phyloP scores from a whole-genome alignment of 2,888 invertebrate species.

The Stenodera caucasica region DNA sequence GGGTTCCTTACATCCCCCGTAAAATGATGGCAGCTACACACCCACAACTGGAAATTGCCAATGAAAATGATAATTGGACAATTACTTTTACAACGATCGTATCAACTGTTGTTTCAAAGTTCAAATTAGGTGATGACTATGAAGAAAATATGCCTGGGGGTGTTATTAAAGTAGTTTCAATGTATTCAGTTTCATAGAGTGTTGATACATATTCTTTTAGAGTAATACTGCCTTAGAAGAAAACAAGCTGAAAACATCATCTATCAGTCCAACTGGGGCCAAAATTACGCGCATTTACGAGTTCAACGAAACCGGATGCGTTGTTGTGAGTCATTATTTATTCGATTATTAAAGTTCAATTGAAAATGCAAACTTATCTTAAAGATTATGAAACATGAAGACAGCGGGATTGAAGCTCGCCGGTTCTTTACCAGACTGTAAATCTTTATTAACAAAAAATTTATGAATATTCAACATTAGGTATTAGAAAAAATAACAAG shows the following conservation, averaged over 20 bases:
- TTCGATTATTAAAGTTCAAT: slow-evolving; percentile 17
- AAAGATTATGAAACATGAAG: slow-evolving; percentile 63
- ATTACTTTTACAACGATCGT: slow-evolving; percentile 62
- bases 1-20: slow-evolving; percentile 66
- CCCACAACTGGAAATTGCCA: slow-evolving; percentile 62
- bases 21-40: slow-evolving; percentile 67
- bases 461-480: background rate
- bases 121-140: slow-evolving; percentile 65
- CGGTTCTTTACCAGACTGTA: slow-evolving; percentile 59
- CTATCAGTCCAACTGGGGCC: slow-evolving; percentile 50
- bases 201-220: slow-evolving; percentile 51
- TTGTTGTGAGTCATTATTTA: slow-evolving; percentile 43
- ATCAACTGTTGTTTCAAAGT: slow-evolving; percentile 59
- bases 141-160: slow-evolving; percentile 67
- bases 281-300: slow-evolving; percentile 55
- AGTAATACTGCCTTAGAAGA: slow-evolving; percentile 61
- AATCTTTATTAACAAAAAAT: too few relatives aligned
- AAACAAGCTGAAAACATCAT: slow-evolving; percentile 56
- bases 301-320: slow-evolving; percentile 48
- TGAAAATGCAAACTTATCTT: slow-evolving; percentile 42
- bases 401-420: slow-evolving; percentile 58
- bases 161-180: slow-evolving; percentile 56
- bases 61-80: slow-evolving; percentile 61
- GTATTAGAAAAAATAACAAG: too few relatives aligned
- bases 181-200: background rate